A percentile compares a stretch with the other conserved stretches of the same genome.
Conservation (phyloP, 2,888 invertebrate species). For the Thereva unica region DNA sequence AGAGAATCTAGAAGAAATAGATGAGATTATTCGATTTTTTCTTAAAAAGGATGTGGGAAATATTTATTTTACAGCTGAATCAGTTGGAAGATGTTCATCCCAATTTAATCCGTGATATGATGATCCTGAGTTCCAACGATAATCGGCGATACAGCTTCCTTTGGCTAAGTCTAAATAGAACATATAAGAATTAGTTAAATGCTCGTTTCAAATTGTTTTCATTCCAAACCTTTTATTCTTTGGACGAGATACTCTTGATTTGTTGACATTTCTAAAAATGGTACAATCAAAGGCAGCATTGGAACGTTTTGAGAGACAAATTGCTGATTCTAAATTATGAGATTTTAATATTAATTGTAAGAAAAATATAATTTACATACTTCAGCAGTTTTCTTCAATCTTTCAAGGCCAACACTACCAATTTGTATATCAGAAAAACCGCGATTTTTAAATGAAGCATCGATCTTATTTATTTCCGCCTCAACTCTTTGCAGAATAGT, state of each 20-base stretch:
- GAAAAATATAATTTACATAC: constrained; percentile 52
- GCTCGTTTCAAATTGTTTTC: neutral
- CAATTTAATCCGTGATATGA: constrained; percentile 73
- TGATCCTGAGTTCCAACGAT: constrained; percentile 85
- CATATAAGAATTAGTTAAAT: constrained; percentile 8
- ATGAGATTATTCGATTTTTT: constrained; percentile 18
- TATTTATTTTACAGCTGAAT: constrained; percentile 69
- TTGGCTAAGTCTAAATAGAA: constrained; percentile 67
- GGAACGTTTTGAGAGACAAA: constrained; percentile 55
- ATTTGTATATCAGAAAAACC: constrained; percentile 70
- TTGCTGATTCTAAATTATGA: constrained; percentile 52
- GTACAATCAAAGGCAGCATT: constrained; percentile 64
- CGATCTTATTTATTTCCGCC: constrained; percentile 72
- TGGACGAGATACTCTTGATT: constrained; percentile 86
- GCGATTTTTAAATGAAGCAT: constrained; percentile 70
- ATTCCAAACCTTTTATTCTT: constrained; percentile 66
- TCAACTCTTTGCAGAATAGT: constrained; percentile 79
- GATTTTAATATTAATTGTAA: constrained; percentile 50
- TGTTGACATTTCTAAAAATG: constrained; percentile 78
- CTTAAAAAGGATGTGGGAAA: neutral
- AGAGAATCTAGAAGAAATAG: constrained; percentile 66
- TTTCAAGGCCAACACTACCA: constrained; percentile 72
- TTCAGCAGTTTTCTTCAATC: constrained; percentile 73
- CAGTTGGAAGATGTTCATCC: constrained; percentile 83
- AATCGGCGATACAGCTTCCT: constrained; percentile 87